These are phyloP conservation scores for Vulpes ferrilata DNA, from an alignment of 2,113 vertebrate species.

Conservation along the genomic window DNA sequence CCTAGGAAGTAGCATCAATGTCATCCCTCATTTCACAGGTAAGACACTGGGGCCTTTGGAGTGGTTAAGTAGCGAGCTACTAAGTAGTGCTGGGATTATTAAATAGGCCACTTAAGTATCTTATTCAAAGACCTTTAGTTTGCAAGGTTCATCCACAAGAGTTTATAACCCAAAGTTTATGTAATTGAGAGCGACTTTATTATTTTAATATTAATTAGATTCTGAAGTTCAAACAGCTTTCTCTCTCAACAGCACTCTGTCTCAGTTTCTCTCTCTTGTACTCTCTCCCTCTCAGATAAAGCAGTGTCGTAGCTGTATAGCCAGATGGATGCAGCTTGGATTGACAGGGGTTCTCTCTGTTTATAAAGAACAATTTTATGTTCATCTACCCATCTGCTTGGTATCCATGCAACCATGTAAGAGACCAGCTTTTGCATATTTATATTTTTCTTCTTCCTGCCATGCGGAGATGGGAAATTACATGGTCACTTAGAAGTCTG, in stretches of 20 bases:
- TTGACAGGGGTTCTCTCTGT: conserved; percentile 63
- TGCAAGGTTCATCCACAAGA: background rate
- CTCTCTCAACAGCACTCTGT: background rate
- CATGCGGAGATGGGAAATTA: conserved; percentile 75
- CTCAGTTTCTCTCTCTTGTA: background rate
- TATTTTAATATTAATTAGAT: conserved; percentile 20
- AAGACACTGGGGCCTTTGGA: background rate
- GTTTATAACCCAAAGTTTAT: background rate
- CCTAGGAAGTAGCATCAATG: background rate
- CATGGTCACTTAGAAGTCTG: conserved; percentile 77
- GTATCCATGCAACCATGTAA: conserved; percentile 82
- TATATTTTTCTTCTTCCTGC: conserved; percentile 79
- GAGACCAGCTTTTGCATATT: conserved; percentile 84
- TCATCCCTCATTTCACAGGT: background rate
- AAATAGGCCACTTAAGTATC: background rate
- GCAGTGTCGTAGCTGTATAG: background rate
- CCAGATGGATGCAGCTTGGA: conserved; percentile 75
- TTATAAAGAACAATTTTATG: conserved; percentile 79
- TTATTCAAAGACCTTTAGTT: background rate
- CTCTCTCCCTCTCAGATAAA: background rate
- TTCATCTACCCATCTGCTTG: conserved; percentile 83
- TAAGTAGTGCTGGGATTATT: background rate
- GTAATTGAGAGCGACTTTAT: conserved; percentile 4
- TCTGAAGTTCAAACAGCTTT: background rate
- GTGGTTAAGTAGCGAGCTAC: background rate